Base-by-base conservation (phyloP, 2,797 vertebrate species). In the Hydrolagus colliei region DNA sequence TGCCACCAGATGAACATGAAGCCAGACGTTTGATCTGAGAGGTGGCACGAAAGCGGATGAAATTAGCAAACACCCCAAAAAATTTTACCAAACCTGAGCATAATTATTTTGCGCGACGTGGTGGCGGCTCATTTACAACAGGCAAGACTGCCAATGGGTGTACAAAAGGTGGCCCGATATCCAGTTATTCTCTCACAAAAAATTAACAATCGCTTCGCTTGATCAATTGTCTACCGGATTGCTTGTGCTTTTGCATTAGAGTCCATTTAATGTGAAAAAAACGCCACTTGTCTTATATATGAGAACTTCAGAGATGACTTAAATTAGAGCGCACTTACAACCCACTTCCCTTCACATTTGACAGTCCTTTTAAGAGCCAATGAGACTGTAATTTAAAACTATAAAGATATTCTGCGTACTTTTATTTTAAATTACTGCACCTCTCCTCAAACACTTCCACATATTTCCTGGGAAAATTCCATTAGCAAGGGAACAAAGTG, bases 351-450 rank as follows among this genome's bases (percentile, higher is more conserved):
- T 84, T 84, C 79, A 84, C 27, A 67, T 84, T 84, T 84, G 79
- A 84, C 79, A 71, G 79, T 84, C 27, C 79, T 84, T 84, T 84
- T 84, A 84, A 84, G 79, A 84, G 35, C 79, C 79, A 84, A 68
- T 84, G 79, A 84, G 65, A 16, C 79, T 84, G 65, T 67, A 84
- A 84, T 84, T 84, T 68, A 84, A 71, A 84, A 35, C 79, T 67
- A 84, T 52, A 67, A 84, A 71, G 79, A 71, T 84, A 13, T 20
- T 41, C 32, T 63, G 59, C 75, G 61, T 77, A 77, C 27, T 12
- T 84, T 67, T 84, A 68, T 67, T 84, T 84, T 68, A 68, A 82
- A 41, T 84, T 68, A 84, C 67, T 84, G 52, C 79, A 71, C 65
- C 65, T 84, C 41, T 84, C 79, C 65, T 84, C 65, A 71, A 71